A percentile compares a stretch with the other conserved stretches of the same genome.
Conservation (phyloP, 2,888 invertebrate genomes). For the Drosophila maculinotata region DNA sequence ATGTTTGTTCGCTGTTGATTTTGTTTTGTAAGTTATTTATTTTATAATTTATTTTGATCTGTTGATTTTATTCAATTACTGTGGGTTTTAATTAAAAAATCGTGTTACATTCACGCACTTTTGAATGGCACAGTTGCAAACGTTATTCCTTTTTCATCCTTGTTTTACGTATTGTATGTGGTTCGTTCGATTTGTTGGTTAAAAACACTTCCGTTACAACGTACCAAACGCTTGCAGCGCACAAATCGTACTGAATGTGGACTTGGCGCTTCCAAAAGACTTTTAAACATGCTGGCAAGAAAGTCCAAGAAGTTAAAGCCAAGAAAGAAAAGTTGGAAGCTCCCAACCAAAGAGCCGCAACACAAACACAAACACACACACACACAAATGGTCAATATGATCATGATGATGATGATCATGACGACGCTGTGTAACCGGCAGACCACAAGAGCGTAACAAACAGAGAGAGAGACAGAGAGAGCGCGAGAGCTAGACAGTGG, state of each 20-base stretch:
- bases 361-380: slow-evolving; percentile 14
- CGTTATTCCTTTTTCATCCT: slow-evolving; percentile 29
- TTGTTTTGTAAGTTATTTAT: slow-evolving; percentile 1
- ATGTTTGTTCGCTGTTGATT: slow-evolving; percentile 12
- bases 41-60: slow-evolving; percentile 11
- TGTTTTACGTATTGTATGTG: slow-evolving; percentile 24
- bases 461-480: slow-evolving; percentile 6
- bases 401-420: slow-evolving; percentile 30
- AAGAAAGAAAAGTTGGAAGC: slow-evolving; percentile 72
- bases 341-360: slow-evolving; percentile 47
- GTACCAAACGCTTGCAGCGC: slow-evolving; percentile 78
- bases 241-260: slow-evolving; percentile 73
- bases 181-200: slow-evolving; percentile 32
- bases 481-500: slow-evolving; percentile 8
- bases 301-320: slow-evolving; percentile 74
- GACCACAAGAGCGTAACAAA: slow-evolving; percentile 30
- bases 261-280: slow-evolving; percentile 75
- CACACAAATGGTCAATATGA: slow-evolving; percentile 67
- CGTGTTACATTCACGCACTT: slow-evolving; percentile 38
- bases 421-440: slow-evolving; percentile 50
- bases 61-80: slow-evolving; percentile 4
- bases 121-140: slow-evolving; percentile 12
- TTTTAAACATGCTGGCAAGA: slow-evolving; percentile 79
- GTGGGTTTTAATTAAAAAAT: slow-evolving; percentile 26
- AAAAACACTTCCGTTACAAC: slow-evolving; percentile 66